Evolutionary conservation across 2,888 invertebrate genomes (phyloP).

Genomic region (Athrips mouffetella): DNA sequence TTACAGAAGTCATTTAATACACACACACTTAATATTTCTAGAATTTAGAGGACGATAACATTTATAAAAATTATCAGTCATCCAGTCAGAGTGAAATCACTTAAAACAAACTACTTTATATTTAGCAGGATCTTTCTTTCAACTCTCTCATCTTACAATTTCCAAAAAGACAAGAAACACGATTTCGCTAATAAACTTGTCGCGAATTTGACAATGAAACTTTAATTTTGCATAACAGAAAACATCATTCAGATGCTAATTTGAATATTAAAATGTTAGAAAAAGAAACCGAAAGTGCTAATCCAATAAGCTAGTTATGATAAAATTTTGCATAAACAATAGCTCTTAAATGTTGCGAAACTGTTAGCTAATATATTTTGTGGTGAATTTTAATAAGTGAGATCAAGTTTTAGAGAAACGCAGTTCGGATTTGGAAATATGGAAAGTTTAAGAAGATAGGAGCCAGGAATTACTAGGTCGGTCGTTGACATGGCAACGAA

Average conservation of each 20-base stretch:
- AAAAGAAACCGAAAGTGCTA: conserved; percentile 13
- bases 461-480: too few species aligned
- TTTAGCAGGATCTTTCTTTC: too few species aligned
- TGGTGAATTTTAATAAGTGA: neutral
- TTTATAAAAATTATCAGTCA: too few species aligned
- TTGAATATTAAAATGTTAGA: neutral
- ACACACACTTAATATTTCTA: too few species aligned
- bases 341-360: conserved; percentile 13
- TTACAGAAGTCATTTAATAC: too few species aligned
- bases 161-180: too few species aligned
- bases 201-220: neutral
- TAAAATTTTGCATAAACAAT: conserved; percentile 35
- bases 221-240: neutral
- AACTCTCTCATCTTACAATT: too few species aligned
- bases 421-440: neutral
- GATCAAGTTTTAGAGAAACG: conserved; percentile 1
- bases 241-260: neutral
- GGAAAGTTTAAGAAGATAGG: neutral
- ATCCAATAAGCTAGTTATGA: conserved; percentile 14
- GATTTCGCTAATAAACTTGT: neutral
- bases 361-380: conserved; percentile 21
- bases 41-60: too few species aligned
- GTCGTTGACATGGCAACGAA: too few species aligned
- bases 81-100: too few species aligned
- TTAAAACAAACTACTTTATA: too few species aligned